Percentiles rank a stretch among this genome's conserved stretches.
Conservation (phyloP, 2,797 vertebrate species). For the Spatula versicolor region DNA sequence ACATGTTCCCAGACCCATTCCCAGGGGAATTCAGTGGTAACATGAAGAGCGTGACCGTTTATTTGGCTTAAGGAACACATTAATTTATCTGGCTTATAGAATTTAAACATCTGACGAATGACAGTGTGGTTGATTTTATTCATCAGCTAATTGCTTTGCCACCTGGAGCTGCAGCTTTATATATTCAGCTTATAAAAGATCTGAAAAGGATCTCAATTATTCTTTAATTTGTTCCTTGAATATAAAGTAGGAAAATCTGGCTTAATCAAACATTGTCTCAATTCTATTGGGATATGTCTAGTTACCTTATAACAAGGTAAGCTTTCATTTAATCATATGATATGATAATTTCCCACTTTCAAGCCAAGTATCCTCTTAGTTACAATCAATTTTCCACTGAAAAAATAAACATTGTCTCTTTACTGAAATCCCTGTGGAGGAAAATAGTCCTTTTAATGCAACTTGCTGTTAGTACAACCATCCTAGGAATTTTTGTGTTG, state of each 20-base stretch:
- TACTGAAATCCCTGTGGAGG: conserved; percentile 79
- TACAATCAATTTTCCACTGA: conserved; percentile 92
- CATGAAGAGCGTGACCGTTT: conserved; percentile 88
- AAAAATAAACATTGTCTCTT: conserved; percentile 86
- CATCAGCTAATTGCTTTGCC: conserved; percentile 98
- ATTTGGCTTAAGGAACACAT: conserved; percentile 91
- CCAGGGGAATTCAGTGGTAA: conserved; percentile 79
- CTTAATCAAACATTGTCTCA: conserved; percentile 94
- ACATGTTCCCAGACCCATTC: conserved; percentile 72
- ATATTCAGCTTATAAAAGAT: conserved; percentile 91
- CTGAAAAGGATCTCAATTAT: conserved; percentile 90
- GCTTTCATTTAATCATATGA: conserved; percentile 94
- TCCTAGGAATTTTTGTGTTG: conserved; percentile 76
- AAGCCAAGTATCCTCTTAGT: conserved; percentile 92
- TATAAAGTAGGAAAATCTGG: conserved; percentile 94
- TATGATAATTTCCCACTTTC: conserved; percentile 86
- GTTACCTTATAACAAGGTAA: conserved; percentile 96
- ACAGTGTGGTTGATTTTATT: conserved; percentile 95
- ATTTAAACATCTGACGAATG: conserved; percentile 92
- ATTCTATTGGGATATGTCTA: conserved; percentile 92
- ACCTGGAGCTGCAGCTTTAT: conserved; percentile 92
- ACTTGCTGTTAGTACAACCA: conserved; percentile 75
- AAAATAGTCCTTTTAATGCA: conserved; percentile 79
- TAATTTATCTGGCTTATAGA: conserved; percentile 92
- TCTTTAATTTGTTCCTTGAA: conserved; percentile 94